Evolutionary conservation across 1,140 invertebrate genomes (phyloP).

Genomic region (Drosophila lowei): DNA sequence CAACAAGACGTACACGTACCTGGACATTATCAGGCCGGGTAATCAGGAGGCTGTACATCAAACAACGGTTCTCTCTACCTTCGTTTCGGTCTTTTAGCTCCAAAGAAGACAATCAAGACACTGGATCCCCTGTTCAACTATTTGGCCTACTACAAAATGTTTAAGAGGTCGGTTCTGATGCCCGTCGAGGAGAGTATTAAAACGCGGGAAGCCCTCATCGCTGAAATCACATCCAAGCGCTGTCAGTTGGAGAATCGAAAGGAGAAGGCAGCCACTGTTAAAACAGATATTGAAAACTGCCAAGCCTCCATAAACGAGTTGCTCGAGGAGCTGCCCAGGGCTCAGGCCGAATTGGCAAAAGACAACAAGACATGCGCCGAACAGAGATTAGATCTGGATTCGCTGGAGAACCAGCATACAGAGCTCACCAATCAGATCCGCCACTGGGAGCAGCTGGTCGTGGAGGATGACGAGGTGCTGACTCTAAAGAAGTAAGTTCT

Average conservation of each 20-base stretch:
- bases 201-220: conserved; percentile 23
- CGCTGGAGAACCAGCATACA: conserved; percentile 21
- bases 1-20: conserved; percentile 54
- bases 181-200: conserved; percentile 42
- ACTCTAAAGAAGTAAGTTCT: conserved; percentile 39
- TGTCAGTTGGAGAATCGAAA: conserved; percentile 40
- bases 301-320: conserved; percentile 32
- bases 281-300: conserved; percentile 13
- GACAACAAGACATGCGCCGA: conserved; percentile 25
- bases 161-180: conserved; percentile 51
- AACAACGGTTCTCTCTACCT: no score
- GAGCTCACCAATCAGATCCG: conserved; percentile 37
- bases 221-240: conserved; percentile 28
- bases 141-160: conserved; percentile 62
- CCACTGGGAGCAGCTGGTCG: conserved; percentile 45
- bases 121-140: conserved; percentile 67
- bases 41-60: neutral
- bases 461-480: conserved; percentile 48
- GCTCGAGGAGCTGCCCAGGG: conserved; percentile 23
- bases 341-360: conserved; percentile 16
- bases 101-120: conserved; percentile 54
- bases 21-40: conserved; percentile 68
- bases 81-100: conserved; percentile 21
- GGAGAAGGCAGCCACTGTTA: conserved; percentile 13
- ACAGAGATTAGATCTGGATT: conserved; percentile 3